phyloP scores from a whole-genome alignment of 1,140 invertebrate genomes.

The Gryllus bimaculatus region DNA sequence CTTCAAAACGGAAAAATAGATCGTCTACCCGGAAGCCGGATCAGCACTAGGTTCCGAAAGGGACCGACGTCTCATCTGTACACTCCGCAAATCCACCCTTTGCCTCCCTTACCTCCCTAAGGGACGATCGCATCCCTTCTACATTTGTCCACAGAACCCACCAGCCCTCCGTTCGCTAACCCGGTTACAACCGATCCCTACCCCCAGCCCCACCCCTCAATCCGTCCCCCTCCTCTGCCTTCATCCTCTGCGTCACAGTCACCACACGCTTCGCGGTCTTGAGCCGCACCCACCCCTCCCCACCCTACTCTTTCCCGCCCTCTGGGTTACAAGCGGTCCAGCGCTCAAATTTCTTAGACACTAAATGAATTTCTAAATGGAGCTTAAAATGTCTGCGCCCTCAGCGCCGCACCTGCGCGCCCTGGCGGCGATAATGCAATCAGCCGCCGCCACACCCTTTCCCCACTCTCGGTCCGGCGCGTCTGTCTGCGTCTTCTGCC shows the following conservation, averaged over 20 bases:
- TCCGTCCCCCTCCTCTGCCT: too few species aligned
- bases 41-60: background rate
- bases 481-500: background rate
- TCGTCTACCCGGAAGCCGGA: background rate
- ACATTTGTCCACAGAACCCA: background rate
- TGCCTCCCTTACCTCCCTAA: background rate
- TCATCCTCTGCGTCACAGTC: too few species aligned
- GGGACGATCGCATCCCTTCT: background rate
- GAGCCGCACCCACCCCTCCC: too few species aligned
- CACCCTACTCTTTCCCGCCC: too few species aligned
- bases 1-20: background rate
- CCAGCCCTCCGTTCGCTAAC: background rate
- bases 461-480: background rate
- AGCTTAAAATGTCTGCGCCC: background rate
- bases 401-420: background rate
- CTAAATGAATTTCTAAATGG: constrained; percentile 5
- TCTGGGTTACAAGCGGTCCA: background rate
- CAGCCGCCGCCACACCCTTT: background rate
- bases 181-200: background rate
- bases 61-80: background rate
- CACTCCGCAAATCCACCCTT: background rate
- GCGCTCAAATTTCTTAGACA: background rate
- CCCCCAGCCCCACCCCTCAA: too few species aligned
- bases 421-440: background rate
- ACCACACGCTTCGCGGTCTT: background rate